Evolutionary conservation across 2,888 invertebrate genomes (phyloP), one percentile per base, ranked within the genome.

Genomic region (Drosophila quasianomalipes): DNA sequence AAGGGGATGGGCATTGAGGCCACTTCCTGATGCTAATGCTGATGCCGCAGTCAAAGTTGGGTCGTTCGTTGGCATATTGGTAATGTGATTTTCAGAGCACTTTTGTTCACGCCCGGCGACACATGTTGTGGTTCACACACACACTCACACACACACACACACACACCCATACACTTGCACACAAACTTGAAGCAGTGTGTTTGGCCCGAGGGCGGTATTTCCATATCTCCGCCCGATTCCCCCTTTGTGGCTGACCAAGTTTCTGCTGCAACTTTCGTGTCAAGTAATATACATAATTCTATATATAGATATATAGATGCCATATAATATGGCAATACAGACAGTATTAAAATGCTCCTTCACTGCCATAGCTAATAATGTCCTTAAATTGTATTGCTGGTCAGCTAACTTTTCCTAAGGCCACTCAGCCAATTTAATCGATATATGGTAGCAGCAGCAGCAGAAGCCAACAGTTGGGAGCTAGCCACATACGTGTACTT

Each of bases 121-220:
- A 86, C 85, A 86, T 86, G 85, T 86, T 86, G 89, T 86, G 85
- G 89, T 86, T 86, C 85, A 77, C 89, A 86, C 83, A 77, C 78
- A 53, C 35, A 47, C 61, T 64, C 44, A 58, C 65, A 55, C 59
- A 62, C 55, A 28, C 28, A 28, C 26, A 28, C 26, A 3, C 26
- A 54, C 44, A 54, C 30, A 35, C 51, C 28, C 53, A 47, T 37
- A 33, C 54, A 60, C 41, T 41, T 10, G 30, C 16, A 58, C 37
- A 65, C 57, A 62, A 70, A 74, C 62, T 68, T 67, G 47, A 60
- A 61, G 69, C 63, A 84, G 69, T 70, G 70, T 74, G 72, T 74
- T 82, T 70, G 60, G 65, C 72, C 85, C 70, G 60, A 54, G 60
- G 83, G 86, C 73, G 63, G 66, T 71, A 80, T 88, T 88, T 81